Evolutionary conservation across 2,797 vertebrate species (phyloP).

Genomic region (Pseudochirops cupreus): DNA sequence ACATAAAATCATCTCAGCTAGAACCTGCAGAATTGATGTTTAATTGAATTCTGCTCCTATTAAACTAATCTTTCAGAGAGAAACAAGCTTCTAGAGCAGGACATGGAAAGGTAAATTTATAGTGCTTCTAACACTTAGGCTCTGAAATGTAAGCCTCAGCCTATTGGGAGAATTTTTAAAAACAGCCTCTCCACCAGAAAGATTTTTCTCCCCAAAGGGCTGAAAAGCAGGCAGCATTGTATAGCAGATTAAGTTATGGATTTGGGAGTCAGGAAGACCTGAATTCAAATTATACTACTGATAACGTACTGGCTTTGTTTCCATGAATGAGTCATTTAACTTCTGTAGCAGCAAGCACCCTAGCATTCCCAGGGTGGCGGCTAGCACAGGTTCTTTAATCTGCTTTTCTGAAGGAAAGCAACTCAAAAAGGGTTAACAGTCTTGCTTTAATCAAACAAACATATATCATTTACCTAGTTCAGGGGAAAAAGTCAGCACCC

Average conservation of each 20-base stretch:
- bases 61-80: slow-evolving; percentile 35
- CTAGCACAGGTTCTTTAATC: too few relatives aligned
- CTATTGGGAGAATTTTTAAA: neutral
- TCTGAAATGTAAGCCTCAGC: neutral
- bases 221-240: too few relatives aligned
- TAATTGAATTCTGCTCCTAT: slow-evolving; percentile 17
- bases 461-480: too few relatives aligned
- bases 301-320: neutral
- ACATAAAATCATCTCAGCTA: neutral
- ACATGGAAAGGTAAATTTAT: neutral
- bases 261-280: neutral
- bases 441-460: too few relatives aligned
- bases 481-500: too few relatives aligned
- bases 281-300: neutral
- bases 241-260: neutral
- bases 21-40: slow-evolving; percentile 30
- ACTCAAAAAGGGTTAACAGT: too few relatives aligned
- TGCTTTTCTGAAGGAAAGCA: too few relatives aligned
- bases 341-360: too few relatives aligned
- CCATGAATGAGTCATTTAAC: neutral
- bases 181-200: neutral
- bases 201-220: neutral
- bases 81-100: neutral
- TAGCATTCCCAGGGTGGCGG: too few relatives aligned
- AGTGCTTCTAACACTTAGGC: neutral